These are phyloP conservation scores for Choreutis nemorana DNA, from an alignment of 2,888 invertebrate species.

Conservation along the genomic window DNA sequence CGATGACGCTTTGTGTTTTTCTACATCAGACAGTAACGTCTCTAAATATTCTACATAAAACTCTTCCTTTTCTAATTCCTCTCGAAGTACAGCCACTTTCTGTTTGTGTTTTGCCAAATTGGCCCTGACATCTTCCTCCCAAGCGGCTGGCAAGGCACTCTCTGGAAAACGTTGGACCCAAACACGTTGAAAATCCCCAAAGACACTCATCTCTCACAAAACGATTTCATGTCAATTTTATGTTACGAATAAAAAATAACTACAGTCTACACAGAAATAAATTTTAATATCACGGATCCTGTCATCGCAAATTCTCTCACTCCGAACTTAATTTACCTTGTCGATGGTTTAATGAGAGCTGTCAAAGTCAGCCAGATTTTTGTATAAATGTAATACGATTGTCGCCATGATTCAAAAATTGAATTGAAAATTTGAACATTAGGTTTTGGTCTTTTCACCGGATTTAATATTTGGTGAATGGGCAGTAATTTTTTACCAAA, in stretches of 20 bases:
- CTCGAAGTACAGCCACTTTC: slow-evolving; percentile 81
- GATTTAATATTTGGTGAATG: too few relatives aligned
- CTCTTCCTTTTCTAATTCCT: slow-evolving; percentile 89
- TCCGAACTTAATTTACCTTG: too few relatives aligned
- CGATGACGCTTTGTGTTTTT: slow-evolving; percentile 75
- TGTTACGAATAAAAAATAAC: slow-evolving; percentile 32
- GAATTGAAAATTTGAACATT: too few relatives aligned
- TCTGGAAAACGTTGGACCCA: slow-evolving; percentile 93
- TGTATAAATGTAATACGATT: too few relatives aligned
- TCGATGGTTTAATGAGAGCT: too few relatives aligned
- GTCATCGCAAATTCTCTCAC: too few relatives aligned
- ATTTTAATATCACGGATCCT: slow-evolving; percentile 29
- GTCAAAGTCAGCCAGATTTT: too few relatives aligned
- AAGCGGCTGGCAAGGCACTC: slow-evolving; percentile 88
- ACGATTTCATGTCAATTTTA: slow-evolving; percentile 63
- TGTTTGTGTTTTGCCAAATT: slow-evolving; percentile 90
- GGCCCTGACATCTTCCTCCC: slow-evolving; percentile 92
- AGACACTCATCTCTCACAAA: slow-evolving; percentile 80
- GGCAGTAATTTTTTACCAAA: too few relatives aligned
- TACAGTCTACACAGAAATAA: slow-evolving; percentile 12
- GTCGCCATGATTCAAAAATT: too few relatives aligned
- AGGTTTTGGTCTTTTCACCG: too few relatives aligned
- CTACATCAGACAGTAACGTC: slow-evolving; percentile 83
- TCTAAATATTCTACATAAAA: slow-evolving; percentile 91
- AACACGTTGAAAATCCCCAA: slow-evolving; percentile 89